Evolutionary conservation across 2,888 invertebrate genomes (phyloP).

Genomic region (Hanleya hanleyi): DNA sequence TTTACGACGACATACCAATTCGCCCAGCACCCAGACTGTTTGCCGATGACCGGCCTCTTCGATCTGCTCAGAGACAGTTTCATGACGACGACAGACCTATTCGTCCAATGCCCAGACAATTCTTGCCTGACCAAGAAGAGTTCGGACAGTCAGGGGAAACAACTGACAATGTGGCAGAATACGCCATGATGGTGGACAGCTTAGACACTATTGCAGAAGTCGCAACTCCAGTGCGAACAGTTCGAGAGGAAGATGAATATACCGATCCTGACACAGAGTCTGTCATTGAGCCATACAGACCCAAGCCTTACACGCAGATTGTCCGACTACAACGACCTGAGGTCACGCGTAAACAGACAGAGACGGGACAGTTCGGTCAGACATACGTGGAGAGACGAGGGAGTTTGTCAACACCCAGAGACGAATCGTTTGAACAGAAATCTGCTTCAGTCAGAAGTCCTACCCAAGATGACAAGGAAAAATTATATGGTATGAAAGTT

Average conservation of each 20-base stretch:
- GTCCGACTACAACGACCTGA: conserved; percentile 68
- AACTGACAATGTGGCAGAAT: conserved; percentile 44
- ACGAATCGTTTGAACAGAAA: no score
- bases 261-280: background rate
- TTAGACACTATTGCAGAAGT: background rate
- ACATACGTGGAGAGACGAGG: no score
- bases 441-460: no score
- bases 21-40: no score
- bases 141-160: conserved; percentile 19
- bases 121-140: conserved; percentile 25
- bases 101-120: background rate
- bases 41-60: background rate
- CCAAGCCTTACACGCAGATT: conserved; percentile 58
- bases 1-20: background rate
- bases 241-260: background rate
- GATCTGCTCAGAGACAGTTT: background rate
- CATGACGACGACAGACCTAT: background rate
- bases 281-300: conserved; percentile 43
- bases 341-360: conserved; percentile 50
- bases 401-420: conserved; percentile 12
- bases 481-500: conserved; percentile 49
- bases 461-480: conserved; percentile 47
- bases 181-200: conserved; percentile 43
- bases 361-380: background rate
- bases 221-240: background rate